Percentiles rank a stretch among this genome's conserved stretches.
Evolutionary conservation across 2,888 invertebrate genomes (phyloP).

Genomic region (Tupiocoris notatus): DNA sequence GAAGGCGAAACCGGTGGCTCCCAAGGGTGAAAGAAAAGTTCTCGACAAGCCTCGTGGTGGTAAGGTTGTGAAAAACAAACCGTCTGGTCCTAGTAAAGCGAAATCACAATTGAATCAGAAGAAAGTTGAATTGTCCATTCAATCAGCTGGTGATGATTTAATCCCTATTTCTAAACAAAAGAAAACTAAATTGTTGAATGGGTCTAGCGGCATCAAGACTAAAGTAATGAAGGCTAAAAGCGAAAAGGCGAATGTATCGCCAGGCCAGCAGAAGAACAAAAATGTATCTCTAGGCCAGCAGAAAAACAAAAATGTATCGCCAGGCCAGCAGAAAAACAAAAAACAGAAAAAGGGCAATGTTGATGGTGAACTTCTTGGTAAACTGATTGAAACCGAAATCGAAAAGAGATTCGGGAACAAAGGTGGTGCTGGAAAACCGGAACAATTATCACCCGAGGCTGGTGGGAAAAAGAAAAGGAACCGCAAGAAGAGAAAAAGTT

Average conservation of each 20-base stretch:
- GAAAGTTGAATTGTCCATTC: not conserved
- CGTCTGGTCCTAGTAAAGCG: not conserved
- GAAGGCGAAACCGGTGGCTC: not conserved
- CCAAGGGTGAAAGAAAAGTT: not conserved
- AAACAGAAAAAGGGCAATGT: not conserved
- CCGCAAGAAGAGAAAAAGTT: not conserved
- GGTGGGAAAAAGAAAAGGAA: not conserved
- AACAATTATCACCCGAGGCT: not conserved
- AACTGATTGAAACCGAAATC: not conserved
- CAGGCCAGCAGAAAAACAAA: not conserved
- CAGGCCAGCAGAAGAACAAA: not conserved
- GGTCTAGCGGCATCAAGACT: too few relatives aligned
- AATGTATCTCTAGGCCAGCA: too few relatives aligned
- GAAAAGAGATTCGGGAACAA: not conserved
- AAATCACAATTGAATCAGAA: too few relatives aligned
- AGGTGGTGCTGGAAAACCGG: not conserved
- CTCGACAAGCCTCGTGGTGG: not conserved
- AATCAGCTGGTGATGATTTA: not conserved
- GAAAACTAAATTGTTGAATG: not conserved
- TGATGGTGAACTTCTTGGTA: not conserved
- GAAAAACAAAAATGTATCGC: not conserved
- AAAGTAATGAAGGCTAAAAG: too few relatives aligned
- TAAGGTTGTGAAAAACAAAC: not conserved
- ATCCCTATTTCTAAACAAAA: not conserved
- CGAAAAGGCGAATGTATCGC: not conserved